A percentile compares a stretch with the other conserved stretches of the same genome.
Evolutionary conservation across 2,113 vertebrate species (phyloP).

Genomic region (Platysternon megacephalum): DNA sequence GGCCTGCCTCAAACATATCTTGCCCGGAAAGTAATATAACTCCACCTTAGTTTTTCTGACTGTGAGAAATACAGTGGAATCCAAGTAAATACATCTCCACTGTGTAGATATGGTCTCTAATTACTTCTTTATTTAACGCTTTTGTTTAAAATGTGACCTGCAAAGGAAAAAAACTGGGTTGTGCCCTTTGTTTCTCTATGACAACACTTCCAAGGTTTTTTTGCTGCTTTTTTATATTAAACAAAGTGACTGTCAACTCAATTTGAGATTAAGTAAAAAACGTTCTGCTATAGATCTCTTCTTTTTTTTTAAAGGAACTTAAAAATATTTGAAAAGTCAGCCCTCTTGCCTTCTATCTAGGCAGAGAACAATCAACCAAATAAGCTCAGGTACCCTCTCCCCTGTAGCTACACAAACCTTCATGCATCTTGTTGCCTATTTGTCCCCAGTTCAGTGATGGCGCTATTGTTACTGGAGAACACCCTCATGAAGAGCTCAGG

Average conservation of each 20-base stretch:
- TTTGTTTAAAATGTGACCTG: neutral
- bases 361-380: neutral
- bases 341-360: neutral
- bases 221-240: neutral
- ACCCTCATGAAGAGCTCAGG: neutral
- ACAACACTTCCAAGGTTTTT: neutral
- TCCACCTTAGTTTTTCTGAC: neutral
- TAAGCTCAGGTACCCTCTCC: neutral
- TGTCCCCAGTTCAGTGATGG: neutral
- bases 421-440: neutral
- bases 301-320: too few relatives aligned
- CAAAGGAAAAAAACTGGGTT: neutral
- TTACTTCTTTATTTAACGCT: neutral
- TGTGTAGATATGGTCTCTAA: neutral
- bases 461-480: neutral
- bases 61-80: neutral
- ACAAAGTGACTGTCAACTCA: neutral
- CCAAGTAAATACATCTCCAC: neutral
- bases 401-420: neutral
- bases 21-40: neutral
- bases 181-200: neutral
- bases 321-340: neutral
- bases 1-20: neutral
- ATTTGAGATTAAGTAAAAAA: neutral
- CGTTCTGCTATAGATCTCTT: neutral